Conservation (phyloP, 92 coral and sea anemone genomes). For the Micromussa lordhowensis region DNA sequence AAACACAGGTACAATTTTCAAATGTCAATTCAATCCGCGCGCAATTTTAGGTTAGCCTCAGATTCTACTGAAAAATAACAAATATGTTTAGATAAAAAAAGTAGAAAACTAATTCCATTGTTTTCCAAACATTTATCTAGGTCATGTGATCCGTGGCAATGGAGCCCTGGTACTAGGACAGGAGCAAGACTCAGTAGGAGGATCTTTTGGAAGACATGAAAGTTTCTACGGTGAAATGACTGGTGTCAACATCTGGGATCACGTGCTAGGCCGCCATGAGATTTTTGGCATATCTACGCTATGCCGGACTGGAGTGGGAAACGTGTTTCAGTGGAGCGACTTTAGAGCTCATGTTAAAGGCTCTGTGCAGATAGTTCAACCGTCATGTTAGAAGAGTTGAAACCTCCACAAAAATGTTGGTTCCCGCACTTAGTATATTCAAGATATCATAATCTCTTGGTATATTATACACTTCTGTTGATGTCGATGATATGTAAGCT, state of each 20-base stretch:
- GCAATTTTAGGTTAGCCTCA: no score
- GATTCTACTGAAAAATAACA: no score
- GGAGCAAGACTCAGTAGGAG: conserved; percentile 12
- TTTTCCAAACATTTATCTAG: neutral
- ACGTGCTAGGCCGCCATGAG: neutral
- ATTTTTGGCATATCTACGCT: neutral
- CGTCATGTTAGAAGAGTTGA: neutral
- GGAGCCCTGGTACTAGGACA: conserved; percentile 7
- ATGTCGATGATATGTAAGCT: no score
- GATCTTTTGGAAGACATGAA: neutral
- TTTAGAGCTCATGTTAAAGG: neutral
- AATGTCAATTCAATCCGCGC: no score
- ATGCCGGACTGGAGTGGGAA: neutral
- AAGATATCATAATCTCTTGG: no score
- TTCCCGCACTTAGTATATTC: neutral
- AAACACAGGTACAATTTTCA: no score
- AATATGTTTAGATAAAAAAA: no score
- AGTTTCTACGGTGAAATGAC: neutral
- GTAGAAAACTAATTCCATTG: neutral
- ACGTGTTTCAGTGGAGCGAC: conserved; percentile 11
- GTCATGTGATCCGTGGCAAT: neutral
- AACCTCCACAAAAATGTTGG: neutral
- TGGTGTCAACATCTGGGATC: conserved; percentile 8
- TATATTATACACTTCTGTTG: no score
- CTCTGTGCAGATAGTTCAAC: neutral